A percentile compares a stretch with the other conserved stretches of the same genome.
These are phyloP conservation scores for Leucophora obtusa DNA, from an alignment of 2,888 invertebrate species.

Conservation along the genomic window DNA sequence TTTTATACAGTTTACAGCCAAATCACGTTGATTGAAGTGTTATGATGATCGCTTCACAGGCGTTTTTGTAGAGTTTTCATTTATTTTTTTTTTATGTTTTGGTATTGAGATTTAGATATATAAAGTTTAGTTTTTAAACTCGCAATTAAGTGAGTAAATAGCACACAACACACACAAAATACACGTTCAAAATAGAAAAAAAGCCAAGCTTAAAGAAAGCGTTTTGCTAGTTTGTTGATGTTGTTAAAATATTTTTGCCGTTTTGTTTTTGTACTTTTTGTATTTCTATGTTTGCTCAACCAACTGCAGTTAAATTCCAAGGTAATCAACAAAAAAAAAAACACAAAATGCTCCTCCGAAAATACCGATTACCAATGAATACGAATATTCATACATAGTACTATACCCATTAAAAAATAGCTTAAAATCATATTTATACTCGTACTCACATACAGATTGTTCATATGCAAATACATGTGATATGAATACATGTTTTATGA, in stretches of 20 bases:
- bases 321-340: conserved; percentile 58
- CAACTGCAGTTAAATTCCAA: conserved; percentile 66
- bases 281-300: conserved; percentile 50
- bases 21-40: conserved; percentile 57
- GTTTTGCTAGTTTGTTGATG: conserved; percentile 32
- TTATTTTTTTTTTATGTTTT: conserved; percentile 25
- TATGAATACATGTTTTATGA: too few species aligned
- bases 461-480: too few species aligned
- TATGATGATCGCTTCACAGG: conserved; percentile 41
- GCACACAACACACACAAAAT: conserved; percentile 48
- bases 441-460: too few species aligned
- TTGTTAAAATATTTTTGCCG: conserved; percentile 1
- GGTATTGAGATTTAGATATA: conserved; percentile 36
- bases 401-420: conserved; percentile 13
- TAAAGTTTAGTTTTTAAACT: conserved; percentile 33
- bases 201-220: conserved; percentile 49
- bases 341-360: conserved; percentile 31
- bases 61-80: conserved; percentile 23
- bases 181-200: neutral
- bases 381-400: conserved; percentile 49
- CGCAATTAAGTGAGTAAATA: conserved; percentile 58
- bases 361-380: conserved; percentile 38
- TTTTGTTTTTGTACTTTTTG: conserved; percentile 31
- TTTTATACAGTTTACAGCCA: conserved; percentile 50
- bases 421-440: neutral